A percentile compares a stretch with the other conserved stretches of the same genome.
Conservation (phyloP, 1,140 invertebrate genomes). For the Drosophila kurseongensis region DNA sequence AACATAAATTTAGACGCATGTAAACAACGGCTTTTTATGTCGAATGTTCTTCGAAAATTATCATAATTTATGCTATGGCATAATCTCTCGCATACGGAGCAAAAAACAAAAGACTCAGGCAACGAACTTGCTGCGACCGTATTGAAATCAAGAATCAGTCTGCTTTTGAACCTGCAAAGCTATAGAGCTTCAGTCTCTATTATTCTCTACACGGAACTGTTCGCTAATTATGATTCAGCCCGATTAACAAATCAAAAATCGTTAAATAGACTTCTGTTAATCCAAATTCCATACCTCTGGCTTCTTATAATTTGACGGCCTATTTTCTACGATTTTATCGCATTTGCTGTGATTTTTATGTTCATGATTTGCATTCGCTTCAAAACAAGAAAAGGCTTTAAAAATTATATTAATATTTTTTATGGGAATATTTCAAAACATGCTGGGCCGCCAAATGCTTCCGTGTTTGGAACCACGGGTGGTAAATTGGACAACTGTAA, state of each 20-base stretch:
- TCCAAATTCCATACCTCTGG: constrained; percentile 21
- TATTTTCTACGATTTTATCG: constrained; percentile 47
- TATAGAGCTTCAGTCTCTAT: constrained; percentile 19
- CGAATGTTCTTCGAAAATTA: constrained; percentile 9
- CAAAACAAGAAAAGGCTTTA: constrained; percentile 26
- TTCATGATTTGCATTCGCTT: constrained; percentile 22
- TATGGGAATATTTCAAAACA: constrained; percentile 29
- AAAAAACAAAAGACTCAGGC: constrained; percentile 50
- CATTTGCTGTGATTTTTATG: constrained; percentile 47
- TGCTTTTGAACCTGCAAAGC: constrained; percentile 21
- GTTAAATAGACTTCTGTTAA: constrained; percentile 30
- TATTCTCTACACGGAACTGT: constrained; percentile 59
- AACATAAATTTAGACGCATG: constrained; percentile 24
- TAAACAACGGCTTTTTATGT: constrained; percentile 27
- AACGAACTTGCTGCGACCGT: constrained; percentile 35
- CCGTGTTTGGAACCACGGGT: constrained; percentile 38
- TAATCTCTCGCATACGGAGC: constrained; percentile 15
- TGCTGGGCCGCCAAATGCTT: constrained; percentile 30
- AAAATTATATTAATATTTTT: constrained; percentile 47
- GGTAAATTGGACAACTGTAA: background rate
- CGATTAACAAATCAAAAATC: constrained; percentile 39
- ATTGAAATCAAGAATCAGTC: constrained; percentile 29
- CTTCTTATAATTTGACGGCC: constrained; percentile 56
- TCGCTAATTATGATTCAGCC: constrained; percentile 38
- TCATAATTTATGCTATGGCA: constrained; percentile 30